These are phyloP conservation scores for Indri indri DNA, from an alignment of 2,113 vertebrate species.

Conservation along the genomic window DNA sequence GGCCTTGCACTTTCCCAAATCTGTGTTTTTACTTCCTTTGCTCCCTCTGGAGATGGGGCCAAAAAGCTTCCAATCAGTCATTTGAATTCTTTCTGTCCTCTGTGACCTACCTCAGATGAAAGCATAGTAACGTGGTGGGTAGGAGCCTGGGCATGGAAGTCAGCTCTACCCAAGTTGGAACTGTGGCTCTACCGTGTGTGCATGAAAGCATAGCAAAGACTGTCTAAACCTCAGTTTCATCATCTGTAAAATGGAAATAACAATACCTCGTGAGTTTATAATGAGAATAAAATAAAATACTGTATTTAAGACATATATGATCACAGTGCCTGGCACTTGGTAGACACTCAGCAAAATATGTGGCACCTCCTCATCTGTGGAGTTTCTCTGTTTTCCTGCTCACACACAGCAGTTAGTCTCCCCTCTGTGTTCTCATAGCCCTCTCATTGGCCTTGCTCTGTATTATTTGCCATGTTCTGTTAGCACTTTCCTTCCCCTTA, in stretches of 20 bases:
- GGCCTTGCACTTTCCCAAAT: background rate
- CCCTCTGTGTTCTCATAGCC: background rate
- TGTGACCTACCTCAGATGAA: background rate
- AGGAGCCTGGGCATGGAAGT: background rate
- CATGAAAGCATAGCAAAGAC: background rate
- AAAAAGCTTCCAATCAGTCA: background rate
- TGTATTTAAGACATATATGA: background rate
- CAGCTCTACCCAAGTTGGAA: no score
- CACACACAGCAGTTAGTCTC: background rate
- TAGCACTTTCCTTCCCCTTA: background rate
- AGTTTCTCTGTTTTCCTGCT: background rate
- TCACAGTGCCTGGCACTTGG: background rate
- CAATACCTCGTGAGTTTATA: background rate
- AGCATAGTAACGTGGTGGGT: no score
- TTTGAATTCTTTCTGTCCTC: background rate
- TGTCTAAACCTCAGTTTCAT: background rate
- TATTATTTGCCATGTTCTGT: background rate
- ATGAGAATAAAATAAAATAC: background rate
- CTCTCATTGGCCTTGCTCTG: background rate
- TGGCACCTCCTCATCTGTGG: accelerated
- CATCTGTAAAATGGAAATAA: background rate
- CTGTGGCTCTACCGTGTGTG: background rate
- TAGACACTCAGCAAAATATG: background rate
- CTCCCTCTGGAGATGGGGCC: background rate
- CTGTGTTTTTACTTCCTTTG: background rate